Conservation (phyloP, 1,140 invertebrate genomes). For the Zaprionus vittiger region DNA sequence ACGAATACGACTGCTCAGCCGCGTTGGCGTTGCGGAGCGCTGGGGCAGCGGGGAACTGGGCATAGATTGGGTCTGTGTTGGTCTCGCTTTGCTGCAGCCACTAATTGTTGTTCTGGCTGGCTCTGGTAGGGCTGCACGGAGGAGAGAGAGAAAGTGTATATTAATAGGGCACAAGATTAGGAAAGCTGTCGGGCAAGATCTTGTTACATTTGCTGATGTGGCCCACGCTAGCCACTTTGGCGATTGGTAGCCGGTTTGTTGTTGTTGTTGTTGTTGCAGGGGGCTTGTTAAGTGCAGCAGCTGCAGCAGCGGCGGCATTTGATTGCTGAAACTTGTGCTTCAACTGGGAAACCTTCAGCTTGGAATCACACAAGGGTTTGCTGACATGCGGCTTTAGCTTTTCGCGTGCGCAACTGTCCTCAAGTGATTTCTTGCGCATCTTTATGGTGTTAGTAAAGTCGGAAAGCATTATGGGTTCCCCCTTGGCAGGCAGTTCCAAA, state of each 20-base stretch:
- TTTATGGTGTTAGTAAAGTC: constrained; percentile 84
- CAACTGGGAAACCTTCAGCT: constrained; percentile 79
- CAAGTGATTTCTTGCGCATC: constrained; percentile 83
- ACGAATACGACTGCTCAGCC: constrained; percentile 80
- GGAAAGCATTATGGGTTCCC: constrained; percentile 79
- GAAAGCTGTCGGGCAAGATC: neutral
- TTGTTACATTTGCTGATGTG: constrained; percentile 63
- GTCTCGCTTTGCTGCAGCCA: constrained; percentile 43
- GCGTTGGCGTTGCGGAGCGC: constrained; percentile 66
- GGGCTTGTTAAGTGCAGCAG: constrained; percentile 46
- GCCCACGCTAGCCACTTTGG: constrained; percentile 65
- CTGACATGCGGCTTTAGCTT: constrained; percentile 57
- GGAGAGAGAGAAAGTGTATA: constrained; percentile 7
- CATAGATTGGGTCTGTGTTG: constrained; percentile 69
- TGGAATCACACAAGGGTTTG: constrained; percentile 64
- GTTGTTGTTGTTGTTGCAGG: neutral
- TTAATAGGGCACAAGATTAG: neutral
- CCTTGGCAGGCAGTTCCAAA: constrained; percentile 56
- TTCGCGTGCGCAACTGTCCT: constrained; percentile 73
- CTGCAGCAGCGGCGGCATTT: constrained; percentile 39
- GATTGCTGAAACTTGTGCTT: constrained; percentile 70
- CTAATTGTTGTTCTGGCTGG: constrained; percentile 33
- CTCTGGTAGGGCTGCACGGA: constrained; percentile 28
- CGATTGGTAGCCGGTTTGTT: constrained; percentile 35
- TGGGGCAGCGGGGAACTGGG: constrained; percentile 75